Evolutionary conservation across 2,888 invertebrate species (phyloP).

Genomic region (Heliconius aoede): DNA sequence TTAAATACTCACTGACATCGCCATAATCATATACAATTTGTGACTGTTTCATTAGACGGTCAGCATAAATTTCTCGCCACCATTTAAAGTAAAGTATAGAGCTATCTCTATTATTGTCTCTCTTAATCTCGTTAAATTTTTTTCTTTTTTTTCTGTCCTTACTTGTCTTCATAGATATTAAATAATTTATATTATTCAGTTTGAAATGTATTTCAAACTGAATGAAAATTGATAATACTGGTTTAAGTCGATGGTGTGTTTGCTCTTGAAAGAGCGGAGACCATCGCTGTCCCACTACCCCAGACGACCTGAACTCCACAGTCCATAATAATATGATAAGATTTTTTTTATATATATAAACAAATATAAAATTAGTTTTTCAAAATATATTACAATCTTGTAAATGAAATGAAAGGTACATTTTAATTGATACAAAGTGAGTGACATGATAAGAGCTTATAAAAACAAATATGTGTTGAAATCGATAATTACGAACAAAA

Average conservation of each 20-base stretch:
- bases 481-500: slow-evolving; percentile 59
- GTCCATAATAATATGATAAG: no score
- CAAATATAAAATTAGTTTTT: no score
- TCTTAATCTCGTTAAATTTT: no score
- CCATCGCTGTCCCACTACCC: no score
- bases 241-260: background rate
- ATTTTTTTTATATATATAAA: no score
- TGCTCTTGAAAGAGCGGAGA: background rate
- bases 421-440: slow-evolving; percentile 5
- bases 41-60: background rate
- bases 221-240: no score
- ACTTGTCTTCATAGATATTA: no score
- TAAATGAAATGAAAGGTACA: background rate
- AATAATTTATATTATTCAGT: no score
- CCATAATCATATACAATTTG: slow-evolving; percentile 15
- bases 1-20: background rate
- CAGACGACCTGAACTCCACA: background rate
- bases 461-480: slow-evolving; percentile 1
- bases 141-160: no score
- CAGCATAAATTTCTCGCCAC: background rate
- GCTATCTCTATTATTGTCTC: no score
- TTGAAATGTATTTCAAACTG: no score
- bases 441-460: background rate
- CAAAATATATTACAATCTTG: background rate
- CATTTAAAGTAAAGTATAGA: background rate